Evolutionary conservation across 1,140 invertebrate genomes (phyloP).

Genomic region (Drosophila murphyi): DNA sequence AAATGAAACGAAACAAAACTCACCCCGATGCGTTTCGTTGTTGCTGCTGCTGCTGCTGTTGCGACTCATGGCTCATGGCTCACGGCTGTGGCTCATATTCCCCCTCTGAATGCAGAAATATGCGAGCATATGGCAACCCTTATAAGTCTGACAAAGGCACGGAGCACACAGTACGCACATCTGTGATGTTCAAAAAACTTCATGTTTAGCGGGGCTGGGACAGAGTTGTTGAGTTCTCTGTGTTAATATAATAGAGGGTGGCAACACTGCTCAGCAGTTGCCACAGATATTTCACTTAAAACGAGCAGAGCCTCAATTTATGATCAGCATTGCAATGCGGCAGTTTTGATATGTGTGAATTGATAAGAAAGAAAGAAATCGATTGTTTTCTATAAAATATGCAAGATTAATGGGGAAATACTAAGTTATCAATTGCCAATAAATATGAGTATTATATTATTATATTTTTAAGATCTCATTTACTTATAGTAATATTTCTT

Average conservation of each 20-base stretch:
- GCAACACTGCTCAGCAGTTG: slow-evolving; percentile 54
- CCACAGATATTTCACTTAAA: background rate
- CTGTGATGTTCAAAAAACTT: slow-evolving; percentile 51
- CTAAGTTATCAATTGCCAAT: background rate
- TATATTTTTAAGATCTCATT: background rate
- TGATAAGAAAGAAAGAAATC: too few species aligned
- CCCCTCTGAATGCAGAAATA: slow-evolving; percentile 66
- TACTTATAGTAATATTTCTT: too few species aligned
- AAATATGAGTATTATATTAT: background rate
- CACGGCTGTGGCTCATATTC: slow-evolving; percentile 42
- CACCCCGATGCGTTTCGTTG: slow-evolving; percentile 50
- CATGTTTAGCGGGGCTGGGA: slow-evolving; percentile 15
- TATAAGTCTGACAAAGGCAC: slow-evolving; percentile 63
- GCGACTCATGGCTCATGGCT: slow-evolving; percentile 14
- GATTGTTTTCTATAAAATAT: too few species aligned
- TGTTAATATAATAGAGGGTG: slow-evolving; percentile 37
- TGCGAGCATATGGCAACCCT: slow-evolving; percentile 80
- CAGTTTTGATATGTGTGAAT: background rate
- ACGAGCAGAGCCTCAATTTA: background rate
- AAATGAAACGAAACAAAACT: slow-evolving; percentile 63
- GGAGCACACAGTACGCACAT: slow-evolving; percentile 38
- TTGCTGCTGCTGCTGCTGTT: slow-evolving; percentile 1
- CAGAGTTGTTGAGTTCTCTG: slow-evolving; percentile 7
- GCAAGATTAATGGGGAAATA: too few species aligned
- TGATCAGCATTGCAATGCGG: background rate